Percentiles rank a stretch among this genome's conserved stretches.
These are phyloP conservation scores for Numenius phaeopus DNA, from an alignment of 2,797 vertebrate genomes.

Conservation along the genomic window DNA sequence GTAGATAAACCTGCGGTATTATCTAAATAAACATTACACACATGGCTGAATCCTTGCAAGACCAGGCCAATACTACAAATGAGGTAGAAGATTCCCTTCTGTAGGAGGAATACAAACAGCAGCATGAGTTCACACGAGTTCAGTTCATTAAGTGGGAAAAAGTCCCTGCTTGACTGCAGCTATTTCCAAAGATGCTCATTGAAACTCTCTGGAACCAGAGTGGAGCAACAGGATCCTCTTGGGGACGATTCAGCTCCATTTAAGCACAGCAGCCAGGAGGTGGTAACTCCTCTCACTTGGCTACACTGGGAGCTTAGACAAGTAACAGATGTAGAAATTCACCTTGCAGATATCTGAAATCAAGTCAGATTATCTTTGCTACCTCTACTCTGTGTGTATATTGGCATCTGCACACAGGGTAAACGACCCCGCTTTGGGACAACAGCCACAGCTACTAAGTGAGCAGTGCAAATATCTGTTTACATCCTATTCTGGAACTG, in stretches of 20 bases:
- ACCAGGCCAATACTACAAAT: neutral
- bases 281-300: neutral
- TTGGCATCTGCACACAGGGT: too few species aligned
- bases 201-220: neutral
- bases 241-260: neutral
- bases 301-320: neutral
- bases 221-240: neutral
- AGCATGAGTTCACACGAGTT: neutral
- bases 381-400: too few species aligned
- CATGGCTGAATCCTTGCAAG: neutral
- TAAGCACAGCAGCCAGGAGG: neutral
- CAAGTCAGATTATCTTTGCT: neutral
- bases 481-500: neutral
- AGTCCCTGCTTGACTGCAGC: neutral
- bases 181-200: neutral
- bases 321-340: neutral
- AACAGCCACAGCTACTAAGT: neutral
- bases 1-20: neutral
- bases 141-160: neutral
- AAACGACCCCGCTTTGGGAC: too few species aligned
- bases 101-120: neutral
- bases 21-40: neutral
- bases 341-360: neutral
- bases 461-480: neutral
- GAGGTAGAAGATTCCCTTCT: neutral